Conservation (phyloP, 2,113 vertebrate species). For the Machaerirhynchus nigripectus region DNA sequence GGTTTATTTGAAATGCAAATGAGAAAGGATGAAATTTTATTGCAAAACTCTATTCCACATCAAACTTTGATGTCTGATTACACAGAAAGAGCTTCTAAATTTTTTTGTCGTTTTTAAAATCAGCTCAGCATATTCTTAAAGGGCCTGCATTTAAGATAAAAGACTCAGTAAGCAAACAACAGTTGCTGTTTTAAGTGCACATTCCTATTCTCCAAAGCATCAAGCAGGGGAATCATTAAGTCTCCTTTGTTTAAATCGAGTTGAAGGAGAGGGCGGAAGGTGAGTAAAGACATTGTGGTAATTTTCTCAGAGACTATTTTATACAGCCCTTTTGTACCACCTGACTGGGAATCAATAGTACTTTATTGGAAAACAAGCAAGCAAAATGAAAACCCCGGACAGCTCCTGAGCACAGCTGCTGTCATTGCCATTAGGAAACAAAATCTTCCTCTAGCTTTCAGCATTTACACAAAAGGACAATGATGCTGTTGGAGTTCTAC, state of each 20-base stretch:
- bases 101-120: not conserved
- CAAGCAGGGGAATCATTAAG: not conserved
- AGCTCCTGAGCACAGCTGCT: not conserved
- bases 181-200: not conserved
- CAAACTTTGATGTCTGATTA: constrained; percentile 42
- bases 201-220: not conserved
- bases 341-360: constrained; percentile 13
- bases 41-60: constrained; percentile 4
- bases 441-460: not conserved
- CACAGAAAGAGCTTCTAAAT: not conserved
- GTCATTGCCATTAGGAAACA: not conserved
- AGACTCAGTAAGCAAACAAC: not conserved
- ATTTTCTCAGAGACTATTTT: not conserved
- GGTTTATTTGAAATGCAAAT: constrained; percentile 62
- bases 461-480: not conserved
- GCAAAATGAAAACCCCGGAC: not conserved
- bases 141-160: not conserved
- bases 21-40: not conserved
- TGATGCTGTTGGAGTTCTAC: not conserved
- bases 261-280: not conserved
- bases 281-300: not conserved
- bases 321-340: not conserved
- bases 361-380: constrained; percentile 33
- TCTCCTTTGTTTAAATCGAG: not conserved
- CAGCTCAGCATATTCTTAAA: not conserved